These are phyloP conservation scores for Oeneis ivallda DNA, from an alignment of 2,888 invertebrate species.

Conservation along the genomic window DNA sequence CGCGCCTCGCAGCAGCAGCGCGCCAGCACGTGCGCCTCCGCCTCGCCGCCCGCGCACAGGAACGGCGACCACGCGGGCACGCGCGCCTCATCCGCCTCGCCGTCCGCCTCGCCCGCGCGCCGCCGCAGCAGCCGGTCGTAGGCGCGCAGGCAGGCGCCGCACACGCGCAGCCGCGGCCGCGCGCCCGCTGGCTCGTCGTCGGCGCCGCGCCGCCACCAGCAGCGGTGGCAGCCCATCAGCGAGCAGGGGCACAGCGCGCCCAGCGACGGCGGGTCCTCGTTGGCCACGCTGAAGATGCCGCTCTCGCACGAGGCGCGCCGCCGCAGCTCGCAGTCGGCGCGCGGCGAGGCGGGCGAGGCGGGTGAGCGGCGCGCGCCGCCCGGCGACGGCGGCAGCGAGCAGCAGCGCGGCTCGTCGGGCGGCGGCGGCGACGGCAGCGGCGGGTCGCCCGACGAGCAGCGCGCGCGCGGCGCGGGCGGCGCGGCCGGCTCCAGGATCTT, in stretches of 20 bases:
- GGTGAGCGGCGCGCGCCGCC: conserved; percentile 48
- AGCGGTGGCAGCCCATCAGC: conserved; percentile 70
- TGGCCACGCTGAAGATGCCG: conserved; percentile 94
- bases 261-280: conserved; percentile 83
- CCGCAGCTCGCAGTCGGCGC: conserved; percentile 52
- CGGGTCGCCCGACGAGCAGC: conserved; percentile 42
- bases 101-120: conserved; percentile 66
- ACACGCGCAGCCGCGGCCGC: conserved; percentile 43
- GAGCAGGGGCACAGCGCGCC: conserved; percentile 71
- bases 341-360: conserved; percentile 36
- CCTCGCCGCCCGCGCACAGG: conserved; percentile 56
- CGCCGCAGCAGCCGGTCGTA: conserved; percentile 55
- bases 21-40: conserved; percentile 61
- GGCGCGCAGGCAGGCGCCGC: conserved; percentile 55
- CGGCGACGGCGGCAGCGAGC: conserved; percentile 68
- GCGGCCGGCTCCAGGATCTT: conserved; percentile 86
- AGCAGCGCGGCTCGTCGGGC: conserved; percentile 55
- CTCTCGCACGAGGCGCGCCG: conserved; percentile 93
- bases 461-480: conserved; percentile 29
- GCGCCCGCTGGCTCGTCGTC: conserved; percentile 39
- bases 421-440: conserved; percentile 40
- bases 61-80: conserved; percentile 47
- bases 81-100: conserved; percentile 26
- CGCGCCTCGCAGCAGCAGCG: conserved; percentile 66
- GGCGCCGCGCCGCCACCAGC: conserved; percentile 63